Base-by-base conservation (phyloP, 2,888 invertebrate species). In the Microctonus brassicae region DNA sequence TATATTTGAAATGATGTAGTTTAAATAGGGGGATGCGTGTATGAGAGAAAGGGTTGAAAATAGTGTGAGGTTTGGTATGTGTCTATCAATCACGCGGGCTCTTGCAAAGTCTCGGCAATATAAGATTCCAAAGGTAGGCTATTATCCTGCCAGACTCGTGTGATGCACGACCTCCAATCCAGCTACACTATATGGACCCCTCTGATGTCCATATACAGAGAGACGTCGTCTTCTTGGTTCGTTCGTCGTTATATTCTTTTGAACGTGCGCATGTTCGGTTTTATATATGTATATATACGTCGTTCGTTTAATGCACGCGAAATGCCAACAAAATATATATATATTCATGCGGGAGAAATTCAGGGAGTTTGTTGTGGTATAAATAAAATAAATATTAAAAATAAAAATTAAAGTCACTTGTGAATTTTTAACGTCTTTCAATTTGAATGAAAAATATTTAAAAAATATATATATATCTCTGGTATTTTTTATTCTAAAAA, bases 81-180 rank as follows among this genome's bases (percentile, higher is more conserved):
- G 84, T 81, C 85, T 86, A 86, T 86, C 86, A 86, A 86, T 86
- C 86, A 86, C 81, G 79, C 76, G 79, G 60, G 69, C 39, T 66
- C 29, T 70, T 79, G 47, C 17, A 80, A 81, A n/a, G n/a, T n/a
- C n/a, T 80, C 81, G 78, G 22, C 79, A 81, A 82, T 84, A 81
- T 83, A 83, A 83, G 81, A 84, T 80, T 81, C 66, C 60, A 55
- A 58, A 69, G 81, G 80, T 75, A 80, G 82, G 82, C 85, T 83
- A 86, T 86, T 86, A 86, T 86, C 85, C 86, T 86, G 86, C 86
- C 86, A 86, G 84, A 80, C 82, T 83, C 79, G 79, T 79, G 84
- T 86, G 86, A 86, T 86, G 84, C 86, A 86, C 86, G 85, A 85
- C 85, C 86, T 83, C 84, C 84, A 75, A 75, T 75, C 69, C 73